Evolutionary conservation across 2,888 invertebrate species (phyloP), one percentile per base, ranked within the genome.

Genomic region (Buathra laborator): DNA sequence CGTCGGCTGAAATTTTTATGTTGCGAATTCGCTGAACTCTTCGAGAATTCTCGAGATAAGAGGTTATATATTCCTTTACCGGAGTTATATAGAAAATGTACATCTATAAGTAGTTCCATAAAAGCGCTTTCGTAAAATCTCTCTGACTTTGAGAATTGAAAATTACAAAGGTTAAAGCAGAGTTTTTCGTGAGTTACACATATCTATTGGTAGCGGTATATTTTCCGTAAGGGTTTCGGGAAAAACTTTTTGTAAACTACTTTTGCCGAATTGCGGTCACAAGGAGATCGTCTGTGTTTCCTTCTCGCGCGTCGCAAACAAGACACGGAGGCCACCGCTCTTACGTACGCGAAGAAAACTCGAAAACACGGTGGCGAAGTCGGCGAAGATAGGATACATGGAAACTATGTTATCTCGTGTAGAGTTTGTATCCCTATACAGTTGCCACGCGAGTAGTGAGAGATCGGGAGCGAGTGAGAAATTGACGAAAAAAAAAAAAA

Each of bases 211-310:
- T 48, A 4, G 48, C 12, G 12, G 48, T n/a, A 24, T 48, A 43
- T 1, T 19, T 44, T 37, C n/a, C 43, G 29, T 5, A 10, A 44
- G n/a, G 9, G 44, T 56, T 68, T 5, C 37, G 37, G 37, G 37
- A 37, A 37, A 37, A 56, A 67, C 44, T 77, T 77, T 77, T 24
- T 12, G 5, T 29, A 68, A 67, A 56, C 16, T 77, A n/a, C 32
- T 12, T 16, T 44, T 7, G 29, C 14, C 12, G 43, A 12, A 43
- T 56, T 32, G 77, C 67, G 77, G 53, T 77, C 24, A 29, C 56
- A 56, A 32, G 19, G 56, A 68, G 56, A 67, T 16, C 56, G 29
- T 43, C 44, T 56, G 67, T 37, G 56, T 59, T 51, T 24, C 37
- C 43, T 68, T 44, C 37, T 37, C 68, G 51, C 67, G 67, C 67